Evolutionary conservation across 2,113 vertebrate species (phyloP).

Genomic region (Setophaga coronata): DNA sequence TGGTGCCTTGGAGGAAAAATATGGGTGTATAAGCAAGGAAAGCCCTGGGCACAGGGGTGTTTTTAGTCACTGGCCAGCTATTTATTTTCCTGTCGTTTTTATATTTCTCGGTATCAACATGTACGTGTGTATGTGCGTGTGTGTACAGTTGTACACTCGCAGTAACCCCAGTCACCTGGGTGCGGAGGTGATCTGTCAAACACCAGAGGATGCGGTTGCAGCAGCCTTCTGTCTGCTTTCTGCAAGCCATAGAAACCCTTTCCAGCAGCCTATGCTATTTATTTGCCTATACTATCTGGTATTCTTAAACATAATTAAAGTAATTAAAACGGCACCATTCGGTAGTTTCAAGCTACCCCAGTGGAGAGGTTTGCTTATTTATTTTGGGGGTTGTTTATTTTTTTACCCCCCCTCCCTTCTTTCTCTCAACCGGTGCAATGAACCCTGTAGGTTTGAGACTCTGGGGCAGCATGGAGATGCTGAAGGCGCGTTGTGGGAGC

Average conservation of each 20-base stretch:
- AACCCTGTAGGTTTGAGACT: neutral
- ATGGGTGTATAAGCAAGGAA: neutral
- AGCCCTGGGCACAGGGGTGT: neutral
- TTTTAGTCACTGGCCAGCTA: neutral
- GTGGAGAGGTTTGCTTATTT: neutral
- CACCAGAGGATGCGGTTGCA: neutral
- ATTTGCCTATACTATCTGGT: constrained; percentile 27
- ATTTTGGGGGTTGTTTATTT: neutral
- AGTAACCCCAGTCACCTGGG: neutral
- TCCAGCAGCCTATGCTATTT: neutral
- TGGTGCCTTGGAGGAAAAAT: neutral
- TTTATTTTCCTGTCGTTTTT: neutral
- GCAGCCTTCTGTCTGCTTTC: neutral
- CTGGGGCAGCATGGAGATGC: neutral
- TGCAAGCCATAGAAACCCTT: neutral
- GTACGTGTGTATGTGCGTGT: accelerated
- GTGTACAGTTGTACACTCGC: neutral
- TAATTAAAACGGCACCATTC: constrained; percentile 39
- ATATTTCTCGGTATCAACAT: accelerated
- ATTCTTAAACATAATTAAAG: constrained; percentile 55
- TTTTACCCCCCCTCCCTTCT: neutral
- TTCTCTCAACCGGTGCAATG: neutral
- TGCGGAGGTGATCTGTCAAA: neutral
- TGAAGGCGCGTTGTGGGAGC: neutral
- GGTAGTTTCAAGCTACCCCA: constrained; percentile 44